phyloP scores from a whole-genome alignment of 2,888 invertebrate species.

The Zaprionus obscuricornis region DNA sequence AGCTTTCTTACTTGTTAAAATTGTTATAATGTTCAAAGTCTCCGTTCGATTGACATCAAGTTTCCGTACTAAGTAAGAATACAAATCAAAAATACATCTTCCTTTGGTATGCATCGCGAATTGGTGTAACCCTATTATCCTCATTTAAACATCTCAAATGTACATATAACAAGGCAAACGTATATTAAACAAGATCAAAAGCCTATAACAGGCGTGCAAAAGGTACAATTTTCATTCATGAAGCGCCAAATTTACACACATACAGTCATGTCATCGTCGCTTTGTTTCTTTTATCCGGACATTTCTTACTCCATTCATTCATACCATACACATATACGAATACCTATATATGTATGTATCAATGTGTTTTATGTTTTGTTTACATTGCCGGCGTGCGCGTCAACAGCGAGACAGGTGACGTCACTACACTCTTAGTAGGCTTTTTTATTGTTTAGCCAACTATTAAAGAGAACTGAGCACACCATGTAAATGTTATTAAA shows the following conservation, averaged over 20 bases:
- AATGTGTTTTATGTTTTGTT: slow-evolving; percentile 73
- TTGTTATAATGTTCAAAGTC: too few relatives aligned
- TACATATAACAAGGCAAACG: too few relatives aligned
- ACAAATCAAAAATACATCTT: too few relatives aligned
- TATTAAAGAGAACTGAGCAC: slow-evolving; percentile 32
- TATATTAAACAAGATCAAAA: not conserved
- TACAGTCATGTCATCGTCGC: not conserved
- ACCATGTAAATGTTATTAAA: slow-evolving; percentile 28
- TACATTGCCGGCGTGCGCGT: slow-evolving; percentile 65
- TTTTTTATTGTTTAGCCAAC: slow-evolving; percentile 6
- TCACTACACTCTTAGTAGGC: slow-evolving; percentile 36
- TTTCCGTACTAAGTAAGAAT: too few relatives aligned
- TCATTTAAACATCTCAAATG: too few relatives aligned
- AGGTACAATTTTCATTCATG: slow-evolving; percentile 61
- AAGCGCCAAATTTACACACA: slow-evolving; percentile 35
- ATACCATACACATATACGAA: slow-evolving; percentile 21
- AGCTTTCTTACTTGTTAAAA: too few relatives aligned
- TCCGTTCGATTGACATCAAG: too few relatives aligned
- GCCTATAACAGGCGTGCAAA: not conserved
- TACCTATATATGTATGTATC: too few relatives aligned
- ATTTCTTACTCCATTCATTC: slow-evolving; percentile 17
- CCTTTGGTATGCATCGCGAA: too few relatives aligned
- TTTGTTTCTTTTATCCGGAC: slow-evolving; percentile 29
- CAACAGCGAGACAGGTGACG: slow-evolving; percentile 52
- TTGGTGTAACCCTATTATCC: too few relatives aligned